Conservation (phyloP, 2,797 vertebrate species). For the Graptemys geographica region DNA sequence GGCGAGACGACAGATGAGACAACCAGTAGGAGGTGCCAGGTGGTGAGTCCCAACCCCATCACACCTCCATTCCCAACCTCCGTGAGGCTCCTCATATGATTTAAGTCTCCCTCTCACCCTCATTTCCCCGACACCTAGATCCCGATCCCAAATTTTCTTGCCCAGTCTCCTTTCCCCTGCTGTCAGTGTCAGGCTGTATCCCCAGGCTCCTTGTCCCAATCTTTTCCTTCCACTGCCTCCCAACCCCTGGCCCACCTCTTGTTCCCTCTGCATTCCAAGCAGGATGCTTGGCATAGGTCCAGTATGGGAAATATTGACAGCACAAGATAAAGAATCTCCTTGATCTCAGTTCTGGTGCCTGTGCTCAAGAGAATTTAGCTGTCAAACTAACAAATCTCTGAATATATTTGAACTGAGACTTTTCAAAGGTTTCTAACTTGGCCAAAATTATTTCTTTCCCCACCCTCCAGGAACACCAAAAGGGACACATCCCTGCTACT, state of each 20-base stretch:
- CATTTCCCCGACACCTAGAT: neutral
- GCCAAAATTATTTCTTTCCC: too few relatives aligned
- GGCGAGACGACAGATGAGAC: too few relatives aligned
- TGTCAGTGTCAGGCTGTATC: accelerated
- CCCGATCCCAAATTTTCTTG: too few relatives aligned
- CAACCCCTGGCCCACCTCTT: neutral
- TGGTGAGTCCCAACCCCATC: too few relatives aligned
- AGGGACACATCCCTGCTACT: neutral
- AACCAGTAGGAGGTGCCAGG: too few relatives aligned
- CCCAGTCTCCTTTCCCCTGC: too few relatives aligned
- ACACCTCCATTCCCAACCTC: neutral
- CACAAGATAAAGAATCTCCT: neutral
- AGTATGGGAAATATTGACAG: neutral
- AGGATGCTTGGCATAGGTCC: neutral
- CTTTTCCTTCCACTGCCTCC: neutral
- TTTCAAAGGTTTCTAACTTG: too few relatives aligned
- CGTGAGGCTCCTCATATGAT: neutral
- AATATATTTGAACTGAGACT: too few relatives aligned
- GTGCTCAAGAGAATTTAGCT: too few relatives aligned
- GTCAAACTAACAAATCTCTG: too few relatives aligned
- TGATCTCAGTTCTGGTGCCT: too few relatives aligned
- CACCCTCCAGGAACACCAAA: neutral
- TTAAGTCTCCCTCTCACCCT: neutral
- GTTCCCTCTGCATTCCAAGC: neutral
- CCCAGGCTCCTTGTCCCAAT: neutral